These are phyloP conservation scores for Drosophila nasuta DNA, from an alignment of 1,140 invertebrate genomes.

Conservation along the genomic window DNA sequence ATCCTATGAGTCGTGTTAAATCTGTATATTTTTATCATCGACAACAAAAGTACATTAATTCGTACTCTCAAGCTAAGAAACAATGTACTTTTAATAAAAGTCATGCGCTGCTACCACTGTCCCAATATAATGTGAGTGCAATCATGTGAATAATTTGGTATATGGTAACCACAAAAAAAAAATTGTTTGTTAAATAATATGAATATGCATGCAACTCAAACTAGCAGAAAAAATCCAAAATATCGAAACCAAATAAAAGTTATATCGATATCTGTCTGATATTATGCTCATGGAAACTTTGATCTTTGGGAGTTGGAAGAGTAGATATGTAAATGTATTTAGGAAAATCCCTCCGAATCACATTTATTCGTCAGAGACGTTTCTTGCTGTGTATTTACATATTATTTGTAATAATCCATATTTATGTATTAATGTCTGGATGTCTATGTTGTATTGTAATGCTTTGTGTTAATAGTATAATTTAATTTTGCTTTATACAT, in stretches of 20 bases:
- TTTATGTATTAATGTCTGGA: constrained; percentile 22
- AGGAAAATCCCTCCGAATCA: not conserved
- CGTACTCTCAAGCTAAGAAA: constrained; percentile 7
- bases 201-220: not conserved
- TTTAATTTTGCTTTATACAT: not conserved
- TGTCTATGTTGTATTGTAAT: constrained; percentile 45
- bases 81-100: constrained; percentile 25
- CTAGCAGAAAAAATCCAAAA: too few species aligned
- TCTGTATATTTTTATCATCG: constrained; percentile 18
- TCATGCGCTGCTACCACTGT: constrained; percentile 7
- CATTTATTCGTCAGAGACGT: not conserved
- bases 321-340: not conserved
- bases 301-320: not conserved
- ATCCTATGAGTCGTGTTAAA: constrained; percentile 6
- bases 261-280: not conserved
- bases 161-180: too few species aligned
- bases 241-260: not conserved
- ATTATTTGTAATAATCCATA: constrained; percentile 12
- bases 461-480: constrained; percentile 8
- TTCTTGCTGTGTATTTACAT: constrained; percentile 4
- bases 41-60: constrained; percentile 11
- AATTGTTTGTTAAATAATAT: not conserved
- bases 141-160: too few species aligned
- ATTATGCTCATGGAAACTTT: not conserved
- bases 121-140: constrained; percentile 45